Conservation (phyloP, 2,113 vertebrate genomes). For the Forbesichthys agassizii region DNA sequence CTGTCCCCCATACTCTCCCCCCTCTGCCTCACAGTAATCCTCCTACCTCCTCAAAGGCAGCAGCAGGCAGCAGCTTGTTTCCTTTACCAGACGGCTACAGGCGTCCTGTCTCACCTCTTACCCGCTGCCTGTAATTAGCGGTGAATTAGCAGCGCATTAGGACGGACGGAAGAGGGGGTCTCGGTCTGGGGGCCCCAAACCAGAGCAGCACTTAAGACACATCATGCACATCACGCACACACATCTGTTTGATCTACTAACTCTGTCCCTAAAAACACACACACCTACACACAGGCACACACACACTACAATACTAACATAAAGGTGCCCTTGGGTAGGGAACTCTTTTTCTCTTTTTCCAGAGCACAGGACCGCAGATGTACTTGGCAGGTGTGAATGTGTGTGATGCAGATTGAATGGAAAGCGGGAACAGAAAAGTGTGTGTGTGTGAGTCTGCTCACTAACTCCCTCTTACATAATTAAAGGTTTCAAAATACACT, state of each 20-base stretch:
- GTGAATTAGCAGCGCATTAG: conserved; percentile 41
- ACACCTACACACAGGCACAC: not conserved
- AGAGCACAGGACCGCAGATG: not conserved
- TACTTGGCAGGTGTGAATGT: not conserved
- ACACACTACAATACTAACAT: not conserved
- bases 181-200: conserved; percentile 29
- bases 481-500: conserved; percentile 9
- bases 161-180: conserved; percentile 30
- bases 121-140: conserved; percentile 36
- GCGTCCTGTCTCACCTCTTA: conserved; percentile 29
- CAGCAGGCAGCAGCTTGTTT: conserved; percentile 33
- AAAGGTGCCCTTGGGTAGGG: not conserved
- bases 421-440: not conserved
- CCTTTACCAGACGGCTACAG: conserved; percentile 18
- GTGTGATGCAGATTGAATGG: too few species aligned
- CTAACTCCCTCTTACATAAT: not conserved
- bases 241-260: not conserved
- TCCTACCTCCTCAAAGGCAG: conserved; percentile 26
- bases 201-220: too few species aligned
- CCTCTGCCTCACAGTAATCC: conserved; percentile 58
- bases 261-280: not conserved
- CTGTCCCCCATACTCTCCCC: conserved; percentile 49
- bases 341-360: too few species aligned
- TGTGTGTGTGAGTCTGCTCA: too few species aligned
- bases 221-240: not conserved